A percentile compares a stretch with the other conserved stretches of the same genome.
phyloP scores from a whole-genome alignment of 2,113 vertebrate genomes.

The Sinocyclocheilus rhinocerous region DNA sequence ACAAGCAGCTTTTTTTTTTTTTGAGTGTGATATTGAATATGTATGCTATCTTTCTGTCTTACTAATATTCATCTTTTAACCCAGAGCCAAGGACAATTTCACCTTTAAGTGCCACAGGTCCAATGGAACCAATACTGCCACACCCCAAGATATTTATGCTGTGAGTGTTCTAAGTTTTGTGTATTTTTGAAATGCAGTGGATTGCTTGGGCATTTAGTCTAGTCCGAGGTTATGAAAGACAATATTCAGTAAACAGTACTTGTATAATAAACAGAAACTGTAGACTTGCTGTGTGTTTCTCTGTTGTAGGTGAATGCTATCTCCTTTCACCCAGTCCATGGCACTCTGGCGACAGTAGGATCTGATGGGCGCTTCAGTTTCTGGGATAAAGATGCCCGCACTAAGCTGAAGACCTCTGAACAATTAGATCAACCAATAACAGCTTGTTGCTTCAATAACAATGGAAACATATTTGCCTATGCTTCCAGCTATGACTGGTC shows the following conservation, averaged over 20 bases:
- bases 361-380: constrained; percentile 98
- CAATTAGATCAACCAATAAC: constrained; percentile 96
- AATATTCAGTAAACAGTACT: background rate
- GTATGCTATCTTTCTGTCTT: background rate
- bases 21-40: background rate
- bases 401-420: constrained; percentile 97
- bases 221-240: background rate
- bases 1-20: background rate
- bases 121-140: constrained; percentile 97
- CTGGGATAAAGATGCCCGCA: constrained; percentile 99
- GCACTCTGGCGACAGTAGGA: constrained; percentile 94
- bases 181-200: background rate
- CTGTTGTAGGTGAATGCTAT: constrained; percentile 91
- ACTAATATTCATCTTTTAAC: constrained; percentile 43
- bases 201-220: background rate
- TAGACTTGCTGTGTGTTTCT: background rate
- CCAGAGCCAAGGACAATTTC: constrained; percentile 97
- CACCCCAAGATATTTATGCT: constrained; percentile 97
- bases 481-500: constrained; percentile 99
- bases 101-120: constrained; percentile 99
- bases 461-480: constrained; percentile 97
- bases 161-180: constrained; percentile 72
- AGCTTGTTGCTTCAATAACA: constrained; percentile 95
- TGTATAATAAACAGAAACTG: background rate
- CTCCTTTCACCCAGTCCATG: constrained; percentile 95